Base-by-base conservation (phyloP, 2,797 vertebrate genomes). In the Geotrypetes seraphini region DNA sequence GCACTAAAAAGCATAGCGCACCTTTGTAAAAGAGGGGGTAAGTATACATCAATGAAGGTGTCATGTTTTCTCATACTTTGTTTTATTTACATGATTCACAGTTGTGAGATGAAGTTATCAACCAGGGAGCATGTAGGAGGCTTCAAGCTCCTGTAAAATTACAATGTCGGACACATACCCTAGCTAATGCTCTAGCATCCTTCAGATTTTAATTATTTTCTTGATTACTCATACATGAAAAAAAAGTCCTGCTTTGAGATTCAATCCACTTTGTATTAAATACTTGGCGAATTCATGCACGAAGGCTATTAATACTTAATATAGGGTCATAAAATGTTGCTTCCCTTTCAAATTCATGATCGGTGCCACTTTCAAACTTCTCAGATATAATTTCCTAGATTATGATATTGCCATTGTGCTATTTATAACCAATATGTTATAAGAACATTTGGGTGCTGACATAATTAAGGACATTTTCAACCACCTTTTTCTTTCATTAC, bases 381-480 rank as follows among this genome's bases (percentile, higher is more conserved):
- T 31, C 35, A 18, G 28, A 53, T 49, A 29, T 59, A 68, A 54
- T 59, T 60, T 32, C 40, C 53, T 49, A 64, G 50, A 60, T 65
- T 58, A 66, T 41, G 53, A 43, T 31, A 47, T 36, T 7, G 2
- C 41, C 40, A 38, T 25, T 28, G 39, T 39, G 44, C 42, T 60
- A 50, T 58, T 70, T 68, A 16, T 7, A 52, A 43, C 27, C 58
- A 51, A 65, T 49, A 39, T 32, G 54, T 44, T 34, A 40, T 55
- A 65, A 62, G 54, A 57, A 45, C 47, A 47, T 53, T 19, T 42
- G n/a, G 35, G 35, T 48, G 30, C 28, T 46, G 27, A 36, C 50
- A 60, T 57, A 55, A 53, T 60, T 43, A 43, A 33, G 47, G 43
- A 48, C 42, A 50, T 39, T 14, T 53, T 57, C 52, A 44, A 60